Evolutionary conservation across 53 echinoderm and acorn worm genomes (phyloP), one percentile per base, ranked within the genome.

Genomic region (Pentamera pediparva): DNA sequence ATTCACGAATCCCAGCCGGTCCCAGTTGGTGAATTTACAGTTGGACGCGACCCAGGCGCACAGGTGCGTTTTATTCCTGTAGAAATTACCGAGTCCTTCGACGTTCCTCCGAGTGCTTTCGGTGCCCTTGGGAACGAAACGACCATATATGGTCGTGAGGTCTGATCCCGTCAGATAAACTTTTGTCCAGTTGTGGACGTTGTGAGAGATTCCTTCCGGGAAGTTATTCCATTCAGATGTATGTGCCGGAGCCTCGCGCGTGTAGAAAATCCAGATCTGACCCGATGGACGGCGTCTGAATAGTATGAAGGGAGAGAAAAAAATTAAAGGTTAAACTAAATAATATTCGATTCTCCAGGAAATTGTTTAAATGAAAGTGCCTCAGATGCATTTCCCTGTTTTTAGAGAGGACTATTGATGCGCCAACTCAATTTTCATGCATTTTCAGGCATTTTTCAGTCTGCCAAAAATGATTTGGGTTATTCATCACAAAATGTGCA

Each of bases 41-140:
- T 72, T 72, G 6, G 73, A 72, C 34, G 73, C 73, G 35, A 72
- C 37, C 73, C 73, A 72, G 13, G 73, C 32, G 54, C 52, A 51
- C 6, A 72, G 54, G 35, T 72, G 51, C n/a, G 55, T 72, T 33
- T 72, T 72, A 35, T 72, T 72, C 12, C 33, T 54, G 5, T 6
- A 17, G 19, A 35, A 53, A 32, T 72, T 72, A 28, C 3, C 21
- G 7, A n/a, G 28, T 57, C 13, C 36, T 11, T 56, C n/a, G 5
- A 26, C 24, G 17, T 51, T 24, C 26, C 37, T 35, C 31, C 33
- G 61, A 2, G 27, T 5, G 1, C 32, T 38, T 37, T 7, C 39
- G 17, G 12, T 2, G 11, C 7, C 10, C 4, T 67, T 41, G 1
- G 11, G 21, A 12, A 22, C 21, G 20, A 67, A 67, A 35, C 73